These are phyloP conservation scores for Drosophila pseudoananassae DNA, from an alignment of 1,140 invertebrate genomes.

Conservation along the genomic window DNA sequence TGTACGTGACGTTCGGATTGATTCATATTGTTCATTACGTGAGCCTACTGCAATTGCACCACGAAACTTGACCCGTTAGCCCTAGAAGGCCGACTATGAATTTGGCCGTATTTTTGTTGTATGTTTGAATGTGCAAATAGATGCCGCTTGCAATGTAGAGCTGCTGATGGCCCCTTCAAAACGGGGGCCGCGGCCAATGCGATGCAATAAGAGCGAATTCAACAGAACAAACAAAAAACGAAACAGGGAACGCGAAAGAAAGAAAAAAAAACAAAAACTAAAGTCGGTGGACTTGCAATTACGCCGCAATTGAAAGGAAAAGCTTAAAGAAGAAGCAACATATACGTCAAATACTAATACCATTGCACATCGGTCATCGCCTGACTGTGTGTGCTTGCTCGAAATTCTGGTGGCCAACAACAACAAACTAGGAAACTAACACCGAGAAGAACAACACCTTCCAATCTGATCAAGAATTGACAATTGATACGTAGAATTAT, in stretches of 20 bases:
- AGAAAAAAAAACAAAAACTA: constrained; percentile 7
- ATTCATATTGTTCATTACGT: constrained; percentile 75
- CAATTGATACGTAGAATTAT: constrained; percentile 90
- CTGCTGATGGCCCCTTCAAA: constrained; percentile 65
- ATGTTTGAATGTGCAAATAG: constrained; percentile 59
- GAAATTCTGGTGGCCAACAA: constrained; percentile 43
- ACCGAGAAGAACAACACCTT: constrained; percentile 30
- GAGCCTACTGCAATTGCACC: constrained; percentile 47
- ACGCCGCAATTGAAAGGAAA: constrained; percentile 63
- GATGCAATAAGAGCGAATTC: constrained; percentile 49
- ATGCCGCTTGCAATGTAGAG: constrained; percentile 65
- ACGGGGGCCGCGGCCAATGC: constrained; percentile 65
- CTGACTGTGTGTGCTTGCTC: constrained; percentile 29
- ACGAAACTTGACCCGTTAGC: constrained; percentile 3
- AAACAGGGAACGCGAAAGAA: constrained; percentile 30
- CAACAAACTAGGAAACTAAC: constrained; percentile 31
- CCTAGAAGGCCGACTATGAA: constrained; percentile 14
- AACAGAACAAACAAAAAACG: constrained; percentile 18
- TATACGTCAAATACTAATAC: constrained; percentile 48
- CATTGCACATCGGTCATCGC: constrained; percentile 9
- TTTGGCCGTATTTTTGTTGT: constrained; percentile 43
- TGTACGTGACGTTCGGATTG: constrained; percentile 61
- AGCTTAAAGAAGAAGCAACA: constrained; percentile 41
- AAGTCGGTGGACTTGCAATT: constrained; percentile 34
- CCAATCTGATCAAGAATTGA: constrained; percentile 40